Percentiles rank a stretch among this genome's conserved stretches.
Evolutionary conservation across 2,888 invertebrate genomes (phyloP).

Genomic region (Exephanes ischioxanthus): DNA sequence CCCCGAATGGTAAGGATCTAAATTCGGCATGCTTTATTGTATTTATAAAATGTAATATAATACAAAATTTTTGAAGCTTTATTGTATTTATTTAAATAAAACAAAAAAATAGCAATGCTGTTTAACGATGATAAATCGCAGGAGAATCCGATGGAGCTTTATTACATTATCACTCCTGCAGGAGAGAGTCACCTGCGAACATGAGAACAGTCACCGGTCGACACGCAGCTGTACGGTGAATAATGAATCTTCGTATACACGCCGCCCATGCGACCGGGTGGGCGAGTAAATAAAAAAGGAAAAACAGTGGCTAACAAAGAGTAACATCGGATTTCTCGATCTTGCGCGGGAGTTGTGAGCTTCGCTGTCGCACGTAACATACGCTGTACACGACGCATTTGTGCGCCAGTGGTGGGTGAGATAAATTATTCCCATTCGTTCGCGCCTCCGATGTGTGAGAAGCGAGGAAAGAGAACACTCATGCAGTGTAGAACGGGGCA

Average conservation of each 20-base stretch:
- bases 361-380: not conserved
- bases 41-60: not conserved
- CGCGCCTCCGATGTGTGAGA: constrained; percentile 7
- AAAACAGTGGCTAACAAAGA: constrained; percentile 48
- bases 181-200: constrained; percentile 57
- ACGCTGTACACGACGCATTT: not conserved
- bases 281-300: constrained; percentile 12
- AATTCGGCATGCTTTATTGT: not conserved
- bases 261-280: not conserved
- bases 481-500: not conserved
- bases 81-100: constrained; percentile 35
- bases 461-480: not conserved
- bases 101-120: constrained; percentile 57
- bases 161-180: constrained; percentile 63
- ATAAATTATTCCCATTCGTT: constrained; percentile 56
- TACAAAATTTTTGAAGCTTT: constrained; percentile 28
- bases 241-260: constrained; percentile 67
- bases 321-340: constrained; percentile 58
- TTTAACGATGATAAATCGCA: constrained; percentile 38
- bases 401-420: constrained; percentile 20
- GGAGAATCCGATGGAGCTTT: constrained; percentile 55
- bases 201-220: constrained; percentile 46
- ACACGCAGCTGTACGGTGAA: constrained; percentile 59
- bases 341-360: constrained; percentile 15
- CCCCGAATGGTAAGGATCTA: not conserved